Conservation (phyloP, 2,113 vertebrate species). For the Lamprologus speciosus region DNA sequence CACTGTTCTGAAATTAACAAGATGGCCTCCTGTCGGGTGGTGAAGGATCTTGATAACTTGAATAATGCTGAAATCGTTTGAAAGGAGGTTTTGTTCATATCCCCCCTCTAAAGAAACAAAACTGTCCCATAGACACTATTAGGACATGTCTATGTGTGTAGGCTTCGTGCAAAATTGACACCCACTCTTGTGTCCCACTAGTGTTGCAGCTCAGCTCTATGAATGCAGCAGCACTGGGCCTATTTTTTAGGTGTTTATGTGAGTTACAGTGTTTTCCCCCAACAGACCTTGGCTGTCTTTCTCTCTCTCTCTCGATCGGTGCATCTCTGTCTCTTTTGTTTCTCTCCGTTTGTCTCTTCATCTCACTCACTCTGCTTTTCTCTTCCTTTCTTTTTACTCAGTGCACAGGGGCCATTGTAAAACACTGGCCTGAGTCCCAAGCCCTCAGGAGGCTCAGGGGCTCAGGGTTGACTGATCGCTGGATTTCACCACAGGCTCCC, state of each 20-base stretch:
- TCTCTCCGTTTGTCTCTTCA: neutral
- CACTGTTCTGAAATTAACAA: constrained; percentile 2
- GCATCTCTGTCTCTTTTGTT: neutral
- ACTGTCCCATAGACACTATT: neutral
- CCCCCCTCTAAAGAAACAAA: neutral
- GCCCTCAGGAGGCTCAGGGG: constrained; percentile 51
- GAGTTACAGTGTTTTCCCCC: constrained; percentile 21
- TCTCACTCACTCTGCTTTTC: neutral
- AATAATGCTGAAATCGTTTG: neutral
- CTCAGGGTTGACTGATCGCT: constrained; percentile 62
- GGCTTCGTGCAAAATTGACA: constrained; percentile 1
- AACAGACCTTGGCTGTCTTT: neutral
- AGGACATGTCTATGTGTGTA: neutral
- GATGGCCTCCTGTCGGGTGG: neutral
- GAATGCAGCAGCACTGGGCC: constrained; percentile 9
- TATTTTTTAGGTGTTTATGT: constrained; percentile 13
- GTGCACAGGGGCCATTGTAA: constrained; percentile 22
- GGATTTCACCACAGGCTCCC: constrained; percentile 57
- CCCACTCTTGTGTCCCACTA: constrained; percentile 11
- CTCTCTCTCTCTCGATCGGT: neutral
- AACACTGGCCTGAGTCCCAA: constrained; percentile 50
- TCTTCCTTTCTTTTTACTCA: neutral
- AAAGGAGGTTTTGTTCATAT: constrained; percentile 5
- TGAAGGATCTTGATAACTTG: neutral
- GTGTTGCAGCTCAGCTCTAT: constrained; percentile 7